Conservation (phyloP, 30 jellyfish, hydroid and myxozoan genomes). For the Catostylus mosaicus region DNA sequence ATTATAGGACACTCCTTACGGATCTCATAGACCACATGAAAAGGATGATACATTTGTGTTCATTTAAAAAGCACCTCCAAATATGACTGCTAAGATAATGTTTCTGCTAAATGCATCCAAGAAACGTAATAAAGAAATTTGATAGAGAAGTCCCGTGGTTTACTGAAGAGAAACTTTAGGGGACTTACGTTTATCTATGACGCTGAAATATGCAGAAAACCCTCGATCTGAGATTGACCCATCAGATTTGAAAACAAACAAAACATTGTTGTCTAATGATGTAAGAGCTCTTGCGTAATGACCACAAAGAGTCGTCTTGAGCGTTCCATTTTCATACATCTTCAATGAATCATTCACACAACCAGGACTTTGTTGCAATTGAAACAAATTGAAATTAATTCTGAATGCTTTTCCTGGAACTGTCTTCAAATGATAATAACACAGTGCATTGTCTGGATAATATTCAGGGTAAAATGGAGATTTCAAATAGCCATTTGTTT, state of each 20-base stretch:
- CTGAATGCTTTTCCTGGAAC: neutral
- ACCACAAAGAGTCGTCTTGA: neutral
- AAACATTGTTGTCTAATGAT: neutral
- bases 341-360: neutral
- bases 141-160: too few relatives aligned
- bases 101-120: neutral
- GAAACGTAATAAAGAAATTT: too few relatives aligned
- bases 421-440: neutral
- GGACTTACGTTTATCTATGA: neutral
- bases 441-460: neutral
- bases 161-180: neutral
- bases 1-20: too few relatives aligned
- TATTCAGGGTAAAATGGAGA: slow-evolving; percentile 16
- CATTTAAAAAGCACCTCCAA: neutral
- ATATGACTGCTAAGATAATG: neutral
- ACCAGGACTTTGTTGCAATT: neutral
- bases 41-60: neutral
- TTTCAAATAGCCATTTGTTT: neutral
- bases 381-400: neutral
- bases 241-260: slow-evolving; percentile 4
- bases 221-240: neutral
- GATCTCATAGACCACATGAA: neutral
- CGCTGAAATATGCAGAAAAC: neutral
- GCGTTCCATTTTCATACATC: neutral
- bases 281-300: neutral